Evolutionary conservation across 2,113 vertebrate species (phyloP), one percentile per base, ranked within the genome.

Genomic region (Microtus richardsoni): DNA sequence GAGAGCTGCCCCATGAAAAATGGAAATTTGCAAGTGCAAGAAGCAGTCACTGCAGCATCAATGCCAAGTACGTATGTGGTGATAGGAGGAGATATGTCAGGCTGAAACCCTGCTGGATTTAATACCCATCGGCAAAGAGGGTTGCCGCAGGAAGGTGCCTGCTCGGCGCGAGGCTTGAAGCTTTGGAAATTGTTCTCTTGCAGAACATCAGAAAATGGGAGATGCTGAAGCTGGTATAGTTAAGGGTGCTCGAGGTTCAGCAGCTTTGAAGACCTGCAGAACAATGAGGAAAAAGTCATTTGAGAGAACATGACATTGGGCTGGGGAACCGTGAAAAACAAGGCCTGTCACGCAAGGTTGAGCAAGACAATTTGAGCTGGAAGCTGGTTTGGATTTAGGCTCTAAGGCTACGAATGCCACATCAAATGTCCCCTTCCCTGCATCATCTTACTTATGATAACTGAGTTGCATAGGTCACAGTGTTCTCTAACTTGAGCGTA

Each of bases 61-160:
- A 11, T 13, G 75, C 12, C 52, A 8, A 4, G 7, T 75, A 39
- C 1, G 0, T 7, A 19, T 26, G 24, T 0, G 2, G 10, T 79
- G 80, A 73, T 7, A 88, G 80, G 8, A 82, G 7, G 9, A 93
- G 44, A 74, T 36, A 47, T 62, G 16, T 16, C 16, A 41, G 60
- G 91, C 28, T 58, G 54, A 39, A 70, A 39, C 41, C 17, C 22
- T 64, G 39, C 60, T 49, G 66, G 28, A 73, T 39, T 21, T 58
- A 89, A 71, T 33, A 0, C 88, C 78, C 36, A 44, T 8, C 39
- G 52, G 47, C 70, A 77, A 24, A 70, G 54, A 62, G 47, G 44
- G 36, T 60, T 11, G 60, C 21, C 19, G 39, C 39, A 0, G n/a
- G 41, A 49, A 89, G 58, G 10, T 39, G 4, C 30, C 8, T 30